A percentile compares a stretch with the other conserved stretches of the same genome.
Conservation (phyloP, 2,797 vertebrate genomes). For the Halcyon leucocephala region DNA sequence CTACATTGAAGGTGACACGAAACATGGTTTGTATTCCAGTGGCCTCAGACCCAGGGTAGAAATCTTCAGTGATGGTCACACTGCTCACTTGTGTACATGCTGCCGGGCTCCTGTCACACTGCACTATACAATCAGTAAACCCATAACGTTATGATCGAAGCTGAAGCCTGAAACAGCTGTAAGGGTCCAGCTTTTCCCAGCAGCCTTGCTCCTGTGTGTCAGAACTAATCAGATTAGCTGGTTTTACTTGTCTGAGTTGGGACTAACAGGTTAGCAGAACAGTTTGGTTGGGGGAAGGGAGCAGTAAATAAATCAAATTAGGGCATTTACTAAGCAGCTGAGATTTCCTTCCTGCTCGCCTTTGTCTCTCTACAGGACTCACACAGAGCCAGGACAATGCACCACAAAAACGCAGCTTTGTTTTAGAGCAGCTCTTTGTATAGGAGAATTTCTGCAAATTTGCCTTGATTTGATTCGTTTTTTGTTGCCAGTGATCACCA, state of each 20-base stretch:
- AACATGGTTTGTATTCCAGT: constrained; percentile 45
- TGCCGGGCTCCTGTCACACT: background rate
- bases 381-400: constrained; percentile 58
- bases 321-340: constrained; percentile 56
- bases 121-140: background rate
- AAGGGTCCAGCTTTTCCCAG: constrained; percentile 29
- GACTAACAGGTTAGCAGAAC: constrained; percentile 64
- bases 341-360: constrained; percentile 35
- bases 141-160: background rate
- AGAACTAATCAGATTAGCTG: constrained; percentile 68
- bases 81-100: constrained; percentile 12
- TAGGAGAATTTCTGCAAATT: constrained; percentile 27
- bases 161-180: constrained; percentile 35
- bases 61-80: background rate
- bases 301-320: constrained; percentile 58
- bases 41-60: background rate
- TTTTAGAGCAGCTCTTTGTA: constrained; percentile 50
- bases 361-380: constrained; percentile 53
- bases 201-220: constrained; percentile 29
- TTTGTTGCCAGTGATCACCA: background rate
- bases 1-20: constrained; percentile 56
- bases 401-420: constrained; percentile 42
- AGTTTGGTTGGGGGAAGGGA: constrained; percentile 60
- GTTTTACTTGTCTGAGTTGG: constrained; percentile 65
- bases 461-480: constrained; percentile 40